A percentile compares a stretch with the other conserved stretches of the same genome.
Conservation (phyloP, 2,113 vertebrate genomes). For the Pandion haliaetus region DNA sequence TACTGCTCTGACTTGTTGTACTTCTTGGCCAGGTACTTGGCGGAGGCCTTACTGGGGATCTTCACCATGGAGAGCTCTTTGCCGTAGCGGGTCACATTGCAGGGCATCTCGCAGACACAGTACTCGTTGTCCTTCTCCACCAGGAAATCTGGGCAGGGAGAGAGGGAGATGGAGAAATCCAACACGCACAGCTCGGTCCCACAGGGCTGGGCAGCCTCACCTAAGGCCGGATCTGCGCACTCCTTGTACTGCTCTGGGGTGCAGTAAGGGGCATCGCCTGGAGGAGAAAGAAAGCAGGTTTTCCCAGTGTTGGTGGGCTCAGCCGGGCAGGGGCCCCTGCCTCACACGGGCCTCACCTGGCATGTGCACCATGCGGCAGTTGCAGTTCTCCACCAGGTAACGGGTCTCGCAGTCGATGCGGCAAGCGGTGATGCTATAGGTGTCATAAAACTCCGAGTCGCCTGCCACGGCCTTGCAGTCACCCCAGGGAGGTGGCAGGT, state of each 20-base stretch:
- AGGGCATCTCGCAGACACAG: slow-evolving; percentile 95
- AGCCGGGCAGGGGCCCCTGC: accelerated
- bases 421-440: slow-evolving; percentile 96
- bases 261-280: slow-evolving; percentile 97
- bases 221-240: slow-evolving; percentile 94
- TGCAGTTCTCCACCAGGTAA: slow-evolving; percentile 98
- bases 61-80: slow-evolving; percentile 99
- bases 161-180: background rate
- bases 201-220: slow-evolving; percentile 72
- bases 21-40: slow-evolving; percentile 98
- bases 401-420: slow-evolving; percentile 97
- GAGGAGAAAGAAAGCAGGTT: background rate
- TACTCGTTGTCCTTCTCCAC: slow-evolving; percentile 95
- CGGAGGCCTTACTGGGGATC: slow-evolving; percentile 98
- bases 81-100: slow-evolving; percentile 93
- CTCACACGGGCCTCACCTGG: slow-evolving; percentile 76
- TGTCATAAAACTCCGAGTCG: slow-evolving; percentile 95
- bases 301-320: accelerated
- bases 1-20: slow-evolving; percentile 99
- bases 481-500: slow-evolving; percentile 95
- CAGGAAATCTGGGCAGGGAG: slow-evolving; percentile 84
- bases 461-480: slow-evolving; percentile 90
- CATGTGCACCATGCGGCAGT: slow-evolving; percentile 99
- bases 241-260: slow-evolving; percentile 99
- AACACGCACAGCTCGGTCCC: accelerated